Percentiles rank a stretch among this genome's conserved stretches.
Evolutionary conservation across 1,140 invertebrate genomes (phyloP).

Genomic region (Drosophila guanche): DNA sequence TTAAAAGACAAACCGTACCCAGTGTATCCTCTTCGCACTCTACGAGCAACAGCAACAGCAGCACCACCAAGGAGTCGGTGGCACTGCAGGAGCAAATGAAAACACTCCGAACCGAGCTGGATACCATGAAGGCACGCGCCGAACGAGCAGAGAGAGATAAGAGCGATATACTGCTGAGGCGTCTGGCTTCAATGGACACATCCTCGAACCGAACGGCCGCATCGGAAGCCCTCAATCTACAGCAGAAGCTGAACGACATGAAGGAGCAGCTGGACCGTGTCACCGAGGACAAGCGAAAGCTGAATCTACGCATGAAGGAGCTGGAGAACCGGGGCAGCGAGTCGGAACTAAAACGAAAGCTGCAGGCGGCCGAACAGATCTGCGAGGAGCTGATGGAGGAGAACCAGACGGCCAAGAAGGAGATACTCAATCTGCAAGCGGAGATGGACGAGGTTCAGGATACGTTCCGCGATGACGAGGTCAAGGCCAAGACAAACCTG

Average conservation of each 20-base stretch:
- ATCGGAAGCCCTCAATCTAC: constrained; percentile 89
- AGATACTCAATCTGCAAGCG: constrained; percentile 95
- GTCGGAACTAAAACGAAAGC: constrained; percentile 90
- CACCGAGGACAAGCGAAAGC: constrained; percentile 91
- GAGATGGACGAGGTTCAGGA: constrained; percentile 99
- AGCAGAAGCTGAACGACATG: constrained; percentile 93
- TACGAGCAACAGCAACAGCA: constrained; percentile 82
- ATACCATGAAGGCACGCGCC: constrained; percentile 86
- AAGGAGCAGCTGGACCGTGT: constrained; percentile 91
- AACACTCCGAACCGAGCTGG: constrained; percentile 87
- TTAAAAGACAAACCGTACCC: constrained; percentile 84
- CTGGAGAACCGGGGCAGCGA: constrained; percentile 85
- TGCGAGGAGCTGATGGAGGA: constrained; percentile 97
- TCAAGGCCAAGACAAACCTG: constrained; percentile 97
- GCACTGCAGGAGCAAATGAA: constrained; percentile 86
- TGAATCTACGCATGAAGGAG: constrained; percentile 88
- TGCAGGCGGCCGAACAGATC: constrained; percentile 92
- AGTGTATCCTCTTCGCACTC: constrained; percentile 78
- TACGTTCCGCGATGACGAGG: constrained; percentile 98
- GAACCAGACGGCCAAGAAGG: constrained; percentile 97
- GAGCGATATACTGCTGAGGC: constrained; percentile 91
- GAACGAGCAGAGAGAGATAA: constrained; percentile 93
- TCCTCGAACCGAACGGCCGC: constrained; percentile 88
- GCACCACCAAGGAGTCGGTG: constrained; percentile 83
- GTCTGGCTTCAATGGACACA: constrained; percentile 90